A percentile compares a stretch with the other conserved stretches of the same genome.
phyloP scores from a whole-genome alignment of 1,140 invertebrate species.

The Drosophila kurseongensis region DNA sequence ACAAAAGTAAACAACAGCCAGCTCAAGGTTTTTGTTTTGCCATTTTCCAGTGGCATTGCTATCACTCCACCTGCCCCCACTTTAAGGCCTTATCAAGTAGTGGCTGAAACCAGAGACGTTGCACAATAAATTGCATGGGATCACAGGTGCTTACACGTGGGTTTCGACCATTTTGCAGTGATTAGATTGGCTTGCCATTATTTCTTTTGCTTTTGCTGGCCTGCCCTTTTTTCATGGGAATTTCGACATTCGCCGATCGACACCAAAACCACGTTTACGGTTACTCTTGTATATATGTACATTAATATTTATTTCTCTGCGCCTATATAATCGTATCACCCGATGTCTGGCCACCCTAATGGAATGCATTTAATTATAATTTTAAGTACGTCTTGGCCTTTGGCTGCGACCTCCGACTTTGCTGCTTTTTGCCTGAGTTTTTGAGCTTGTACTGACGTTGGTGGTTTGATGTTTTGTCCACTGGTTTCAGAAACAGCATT shows the following conservation, averaged over 20 bases:
- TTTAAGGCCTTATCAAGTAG: conserved; percentile 18
- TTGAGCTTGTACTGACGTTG: conserved; percentile 1
- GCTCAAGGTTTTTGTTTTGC: conserved; percentile 18
- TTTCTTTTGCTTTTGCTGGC: conserved; percentile 25
- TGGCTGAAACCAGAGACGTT: conserved; percentile 6
- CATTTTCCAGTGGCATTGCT: conserved; percentile 14
- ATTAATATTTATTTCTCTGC: not conserved
- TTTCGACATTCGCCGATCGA: conserved; percentile 14
- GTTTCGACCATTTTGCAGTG: conserved; percentile 8
- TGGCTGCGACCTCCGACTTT: conserved; percentile 25
- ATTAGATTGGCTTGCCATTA: conserved; percentile 30
- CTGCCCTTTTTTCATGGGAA: conserved; percentile 11
- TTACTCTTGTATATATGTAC: conserved; percentile 5
- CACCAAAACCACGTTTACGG: conserved; percentile 17
- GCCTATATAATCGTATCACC: conserved; percentile 1
- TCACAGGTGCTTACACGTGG: conserved; percentile 18
- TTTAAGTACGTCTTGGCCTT: conserved; percentile 41
- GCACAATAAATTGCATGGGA: conserved; percentile 22
- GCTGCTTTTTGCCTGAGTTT: conserved; percentile 18
- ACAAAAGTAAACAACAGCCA: conserved; percentile 26
- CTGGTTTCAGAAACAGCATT: not conserved
- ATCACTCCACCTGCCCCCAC: not conserved
- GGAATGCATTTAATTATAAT: conserved; percentile 39
- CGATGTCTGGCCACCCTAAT: conserved; percentile 35
- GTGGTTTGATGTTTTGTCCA: conserved; percentile 16